Evolutionary conservation across 2,888 invertebrate species (phyloP).

Genomic region (Heliconius hortense): DNA sequence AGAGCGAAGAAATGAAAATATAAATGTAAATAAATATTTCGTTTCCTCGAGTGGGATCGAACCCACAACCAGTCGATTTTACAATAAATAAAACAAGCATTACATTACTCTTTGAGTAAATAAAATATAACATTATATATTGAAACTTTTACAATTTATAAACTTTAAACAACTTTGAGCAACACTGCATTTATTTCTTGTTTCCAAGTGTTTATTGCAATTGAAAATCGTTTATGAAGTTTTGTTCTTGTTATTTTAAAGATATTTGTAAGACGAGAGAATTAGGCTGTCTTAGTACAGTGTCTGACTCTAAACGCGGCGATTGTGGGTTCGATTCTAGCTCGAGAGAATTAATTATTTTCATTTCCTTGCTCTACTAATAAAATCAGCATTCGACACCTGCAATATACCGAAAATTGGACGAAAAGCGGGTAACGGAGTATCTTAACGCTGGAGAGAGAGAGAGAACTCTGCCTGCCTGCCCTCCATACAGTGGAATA

Average conservation of each 20-base stretch:
- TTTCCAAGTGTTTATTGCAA: constrained; percentile 12
- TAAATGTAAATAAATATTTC: too few species aligned
- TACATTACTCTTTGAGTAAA: not conserved
- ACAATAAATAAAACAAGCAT: not conserved
- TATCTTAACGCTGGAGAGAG: too few species aligned
- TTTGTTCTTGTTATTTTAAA: not conserved
- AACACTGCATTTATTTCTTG: constrained; percentile 1
- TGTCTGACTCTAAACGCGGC: not conserved
- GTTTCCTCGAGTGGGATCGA: too few species aligned
- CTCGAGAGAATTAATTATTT: too few species aligned
- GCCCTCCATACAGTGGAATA: too few species aligned
- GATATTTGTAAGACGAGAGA: not conserved
- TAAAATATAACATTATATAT: constrained; percentile 13
- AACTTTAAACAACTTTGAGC: not conserved
- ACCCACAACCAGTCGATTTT: too few species aligned
- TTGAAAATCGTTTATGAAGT: constrained; percentile 3
- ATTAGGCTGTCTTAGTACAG: not conserved
- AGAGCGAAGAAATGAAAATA: too few species aligned
- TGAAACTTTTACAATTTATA: constrained; percentile 15
- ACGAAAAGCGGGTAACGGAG: too few species aligned
- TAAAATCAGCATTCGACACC: too few species aligned
- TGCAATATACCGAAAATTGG: not conserved
- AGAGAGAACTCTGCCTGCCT: too few species aligned
- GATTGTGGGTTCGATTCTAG: too few species aligned
- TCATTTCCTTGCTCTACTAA: too few species aligned